Evolutionary conservation across 2,888 invertebrate species (phyloP), one percentile per base, ranked within the genome.

Genomic region (Protodeltote pygarga): DNA sequence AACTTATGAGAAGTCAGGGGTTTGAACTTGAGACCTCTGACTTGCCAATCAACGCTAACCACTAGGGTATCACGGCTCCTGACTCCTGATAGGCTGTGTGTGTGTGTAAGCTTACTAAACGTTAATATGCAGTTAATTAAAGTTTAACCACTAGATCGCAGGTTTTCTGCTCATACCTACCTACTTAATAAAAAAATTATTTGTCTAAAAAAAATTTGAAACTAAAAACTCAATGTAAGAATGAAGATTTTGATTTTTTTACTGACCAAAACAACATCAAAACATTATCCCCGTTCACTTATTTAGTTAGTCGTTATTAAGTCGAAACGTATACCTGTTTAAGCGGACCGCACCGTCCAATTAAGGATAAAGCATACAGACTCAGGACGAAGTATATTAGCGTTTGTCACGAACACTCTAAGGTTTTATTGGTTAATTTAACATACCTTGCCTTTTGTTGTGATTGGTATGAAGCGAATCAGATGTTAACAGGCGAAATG

Each of bases 361-460:
- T 84, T 83, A 84, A 73, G 78, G 74, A 69, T 72, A 79, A 75
- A 77, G 73, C 76, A 76, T 68, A 73, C 65, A 69, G 46, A 65
- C 66, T 69, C 49, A 70, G 73, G 66, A 73, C 69, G 55, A 57
- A 45, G 66, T 65, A 73, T 76, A 79, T 79, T 74, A 66, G 65
- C 67, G 58, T 71, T 75, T 72, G 81, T 64, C 66, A 66, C 66
- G 66, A 61, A 64, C 42, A 25, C 41, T 57, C 38, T 69, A 73
- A 74, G 54, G 58, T 66, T 71, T 74, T 74, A 77, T 75, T 69
- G 71, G 65, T 58, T 72, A 70, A 71, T 73, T 74, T 62, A 63
- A 71, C 71, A 59, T 53, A 57, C 52, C 53, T 57, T 34, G 52
- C 49, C 54, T 67, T 69, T 60, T 53, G 46, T 27, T 35, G 51